Conservation (phyloP, 2,888 invertebrate genomes). For the Drosophila nigricruria region DNA sequence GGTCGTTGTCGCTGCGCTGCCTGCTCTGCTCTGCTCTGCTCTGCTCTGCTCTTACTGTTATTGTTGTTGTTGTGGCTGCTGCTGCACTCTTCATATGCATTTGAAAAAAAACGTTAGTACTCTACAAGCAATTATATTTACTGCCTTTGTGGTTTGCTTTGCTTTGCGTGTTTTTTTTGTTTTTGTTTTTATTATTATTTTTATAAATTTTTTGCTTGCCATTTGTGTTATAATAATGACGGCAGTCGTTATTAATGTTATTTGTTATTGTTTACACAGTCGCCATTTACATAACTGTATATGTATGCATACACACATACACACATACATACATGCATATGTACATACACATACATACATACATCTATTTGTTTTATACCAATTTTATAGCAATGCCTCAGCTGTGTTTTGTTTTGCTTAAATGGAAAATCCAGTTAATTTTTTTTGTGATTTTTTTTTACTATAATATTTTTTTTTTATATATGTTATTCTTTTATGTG, state of each 20-base stretch:
- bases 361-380: background rate
- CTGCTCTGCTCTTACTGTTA: conserved; percentile 25
- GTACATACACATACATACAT: background rate
- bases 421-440: conserved; percentile 11
- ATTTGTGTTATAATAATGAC: conserved; percentile 17
- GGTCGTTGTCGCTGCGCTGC: conserved; percentile 13
- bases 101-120: conserved; percentile 51
- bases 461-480: background rate
- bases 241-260: conserved; percentile 32
- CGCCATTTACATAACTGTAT: conserved; percentile 12
- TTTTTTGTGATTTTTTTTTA: background rate
- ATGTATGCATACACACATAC: background rate
- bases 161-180: conserved; percentile 8
- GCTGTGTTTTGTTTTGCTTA: conserved; percentile 11
- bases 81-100: conserved; percentile 38
- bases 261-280: conserved; percentile 37
- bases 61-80: conserved; percentile 10
- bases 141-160: conserved; percentile 22
- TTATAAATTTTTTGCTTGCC: conserved; percentile 5
- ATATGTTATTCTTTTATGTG: background rate
- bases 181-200: background rate
- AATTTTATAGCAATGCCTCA: background rate
- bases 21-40: background rate
- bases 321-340: conserved; percentile 7
- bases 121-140: conserved; percentile 33